Evolutionary conservation across 2,888 invertebrate species (phyloP).

Genomic region (Cheilosia impressa): DNA sequence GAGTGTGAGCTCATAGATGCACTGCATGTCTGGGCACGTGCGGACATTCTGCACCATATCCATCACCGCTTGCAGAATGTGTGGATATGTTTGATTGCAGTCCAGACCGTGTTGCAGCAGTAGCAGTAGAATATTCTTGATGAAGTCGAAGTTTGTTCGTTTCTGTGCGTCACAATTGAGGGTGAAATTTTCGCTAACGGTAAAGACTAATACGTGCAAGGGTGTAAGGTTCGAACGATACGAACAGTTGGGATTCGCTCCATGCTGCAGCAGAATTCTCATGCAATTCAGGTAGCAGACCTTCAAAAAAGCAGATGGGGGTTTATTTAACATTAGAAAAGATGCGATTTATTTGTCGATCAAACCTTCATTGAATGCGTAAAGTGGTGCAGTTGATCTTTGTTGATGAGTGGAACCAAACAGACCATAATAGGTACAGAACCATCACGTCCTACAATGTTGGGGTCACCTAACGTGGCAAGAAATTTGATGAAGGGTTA

Average conservation of each 20-base stretch:
- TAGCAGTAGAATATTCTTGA: constrained; percentile 87
- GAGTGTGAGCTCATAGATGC: constrained; percentile 88
- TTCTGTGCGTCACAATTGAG: constrained; percentile 88
- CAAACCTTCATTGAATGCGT: constrained; percentile 90
- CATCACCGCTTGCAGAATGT: constrained; percentile 88
- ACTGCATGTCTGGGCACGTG: constrained; percentile 87
- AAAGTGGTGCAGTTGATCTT: constrained; percentile 89
- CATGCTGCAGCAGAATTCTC: constrained; percentile 87
- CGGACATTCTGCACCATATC: constrained; percentile 89
- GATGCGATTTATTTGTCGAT: background rate
- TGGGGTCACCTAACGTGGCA: constrained; percentile 85
- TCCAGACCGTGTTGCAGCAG: constrained; percentile 88
- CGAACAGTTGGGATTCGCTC: constrained; percentile 90
- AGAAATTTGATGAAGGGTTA: background rate
- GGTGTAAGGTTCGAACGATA: constrained; percentile 88
- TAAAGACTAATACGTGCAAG: constrained; percentile 88
- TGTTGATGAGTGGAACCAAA: constrained; percentile 89
- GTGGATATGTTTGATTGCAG: constrained; percentile 87
- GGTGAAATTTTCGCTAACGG: constrained; percentile 89
- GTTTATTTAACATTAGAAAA: constrained; percentile 85
- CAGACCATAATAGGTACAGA: constrained; percentile 90
- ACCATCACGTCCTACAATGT: constrained; percentile 89
- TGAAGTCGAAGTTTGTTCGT: constrained; percentile 88
- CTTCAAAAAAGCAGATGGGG: constrained; percentile 81
- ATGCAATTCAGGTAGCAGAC: constrained; percentile 90